Evolutionary conservation across 2,888 invertebrate genomes (phyloP), one percentile per base, ranked within the genome.

Genomic region (Troides aeacus): DNA sequence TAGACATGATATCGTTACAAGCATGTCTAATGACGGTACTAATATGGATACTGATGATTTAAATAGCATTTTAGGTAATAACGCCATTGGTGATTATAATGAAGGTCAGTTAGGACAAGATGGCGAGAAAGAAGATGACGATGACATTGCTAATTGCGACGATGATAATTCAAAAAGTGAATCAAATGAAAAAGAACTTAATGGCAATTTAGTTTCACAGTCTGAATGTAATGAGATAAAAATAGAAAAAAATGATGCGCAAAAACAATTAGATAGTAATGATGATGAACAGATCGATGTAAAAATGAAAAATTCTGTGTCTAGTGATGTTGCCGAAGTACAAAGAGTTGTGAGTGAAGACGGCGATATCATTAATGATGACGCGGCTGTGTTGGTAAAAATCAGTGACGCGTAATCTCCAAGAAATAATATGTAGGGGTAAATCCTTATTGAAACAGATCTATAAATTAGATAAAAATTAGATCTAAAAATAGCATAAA

Each of bases 261-360:
- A 58, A 21, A 63, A 59, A 36, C 53, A 66, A 30, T 17, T 50
- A 57, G 70, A 74, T n/a, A 72, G 72, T 62, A 53, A 71, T 3
- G 70, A 64, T 69, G 72, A 74, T 46, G 70, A 74, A 42, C 18
- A 58, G 72, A 74, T 59, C 66, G 68, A 30, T 70, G 75, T 78
- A 62, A 78, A 80, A 62, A 83, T 84, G 39, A 81, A 84, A 69
- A 87, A 86, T 72, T 61, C 80, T 62, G 90, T 89, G 74, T 86
- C 87, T 78, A 87, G 84, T 75, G 87, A 88, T 78, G 89, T 89
- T 72, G 85, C 90, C 72, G 83, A 78, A 70, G 79, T 89, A 66
- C 77, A 90, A 66, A 85, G 86, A 72, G 88, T 84, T 72, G 86
- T 86, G 71, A 81, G 76, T 70, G 36, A 39, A n/a, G 63, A 59